Conservation (phyloP, 2,797 vertebrate genomes). For the Peromyscus aztecus region DNA sequence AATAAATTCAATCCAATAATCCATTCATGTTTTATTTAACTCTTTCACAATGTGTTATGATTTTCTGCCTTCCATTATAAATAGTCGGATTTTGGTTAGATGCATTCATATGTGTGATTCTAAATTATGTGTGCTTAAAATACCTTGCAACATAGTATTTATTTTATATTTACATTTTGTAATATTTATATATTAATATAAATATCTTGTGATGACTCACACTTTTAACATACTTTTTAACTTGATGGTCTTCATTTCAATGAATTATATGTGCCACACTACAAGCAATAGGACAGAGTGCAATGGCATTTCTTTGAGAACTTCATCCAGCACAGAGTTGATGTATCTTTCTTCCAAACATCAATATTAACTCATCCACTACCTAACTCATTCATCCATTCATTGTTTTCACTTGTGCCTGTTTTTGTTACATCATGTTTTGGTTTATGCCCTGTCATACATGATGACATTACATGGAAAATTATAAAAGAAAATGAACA, state of each 20-base stretch:
- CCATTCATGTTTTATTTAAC: not conserved
- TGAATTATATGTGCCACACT: not conserved
- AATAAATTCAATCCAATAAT: not conserved
- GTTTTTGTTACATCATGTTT: not conserved
- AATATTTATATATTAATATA: no score
- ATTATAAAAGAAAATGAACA: not conserved
- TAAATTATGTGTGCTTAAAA: not conserved
- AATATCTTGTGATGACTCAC: not conserved
- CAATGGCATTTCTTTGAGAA: not conserved
- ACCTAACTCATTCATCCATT: not conserved
- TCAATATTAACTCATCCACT: not conserved
- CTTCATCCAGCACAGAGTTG: accelerated
- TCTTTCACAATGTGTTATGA: not conserved
- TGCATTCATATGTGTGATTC: not conserved
- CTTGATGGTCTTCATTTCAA: not conserved
- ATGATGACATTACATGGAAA: not conserved
- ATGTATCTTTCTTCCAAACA: not conserved
- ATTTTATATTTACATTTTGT: no score
- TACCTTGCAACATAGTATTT: no score
- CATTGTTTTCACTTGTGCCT: not conserved
- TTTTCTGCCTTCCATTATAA: conserved; percentile 7
- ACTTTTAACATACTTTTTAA: not conserved
- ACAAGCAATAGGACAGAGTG: not conserved
- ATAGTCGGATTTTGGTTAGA: not conserved
- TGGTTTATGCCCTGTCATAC: not conserved